phyloP scores from a whole-genome alignment of 2,888 invertebrate species.

The Sminthurinus aureus region DNA sequence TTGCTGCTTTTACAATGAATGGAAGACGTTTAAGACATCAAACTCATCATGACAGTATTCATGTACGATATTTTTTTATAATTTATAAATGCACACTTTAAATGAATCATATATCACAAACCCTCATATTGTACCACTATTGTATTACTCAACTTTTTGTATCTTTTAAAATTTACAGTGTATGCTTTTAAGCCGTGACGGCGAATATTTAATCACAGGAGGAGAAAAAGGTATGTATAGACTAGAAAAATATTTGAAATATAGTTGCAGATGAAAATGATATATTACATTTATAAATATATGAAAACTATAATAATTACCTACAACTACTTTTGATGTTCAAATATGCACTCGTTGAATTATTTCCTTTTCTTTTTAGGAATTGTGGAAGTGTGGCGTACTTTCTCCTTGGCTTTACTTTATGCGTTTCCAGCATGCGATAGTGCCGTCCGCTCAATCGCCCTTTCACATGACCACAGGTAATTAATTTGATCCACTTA shows the following conservation, averaged over 20 bases:
- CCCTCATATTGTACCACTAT: background rate
- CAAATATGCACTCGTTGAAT: no score
- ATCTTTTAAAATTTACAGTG: constrained; percentile 69
- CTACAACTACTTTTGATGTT: no score
- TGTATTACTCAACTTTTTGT: background rate
- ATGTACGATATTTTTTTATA: constrained; percentile 69
- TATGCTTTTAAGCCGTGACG: constrained; percentile 93
- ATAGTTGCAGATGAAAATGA: no score
- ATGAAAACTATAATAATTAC: no score
- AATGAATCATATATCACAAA: background rate
- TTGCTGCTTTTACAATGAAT: constrained; percentile 94
- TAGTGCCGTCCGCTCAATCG: constrained; percentile 91
- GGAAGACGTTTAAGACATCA: constrained; percentile 88
- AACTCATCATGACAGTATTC: constrained; percentile 93
- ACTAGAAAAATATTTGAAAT: no score
- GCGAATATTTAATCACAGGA: constrained; percentile 97
- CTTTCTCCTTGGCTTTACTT: constrained; percentile 93
- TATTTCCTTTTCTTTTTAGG: constrained; percentile 62
- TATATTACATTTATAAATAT: no score
- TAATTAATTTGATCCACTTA: constrained; percentile 63
- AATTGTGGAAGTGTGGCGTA: constrained; percentile 97
- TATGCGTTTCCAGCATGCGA: constrained; percentile 98
- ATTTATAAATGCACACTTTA: background rate
- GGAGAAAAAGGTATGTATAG: constrained; percentile 88
- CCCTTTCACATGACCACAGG: constrained; percentile 98